Evolutionary conservation across 2,797 vertebrate genomes (phyloP), one percentile per base, ranked within the genome.

Genomic region (Premnoplex brunnescens): DNA sequence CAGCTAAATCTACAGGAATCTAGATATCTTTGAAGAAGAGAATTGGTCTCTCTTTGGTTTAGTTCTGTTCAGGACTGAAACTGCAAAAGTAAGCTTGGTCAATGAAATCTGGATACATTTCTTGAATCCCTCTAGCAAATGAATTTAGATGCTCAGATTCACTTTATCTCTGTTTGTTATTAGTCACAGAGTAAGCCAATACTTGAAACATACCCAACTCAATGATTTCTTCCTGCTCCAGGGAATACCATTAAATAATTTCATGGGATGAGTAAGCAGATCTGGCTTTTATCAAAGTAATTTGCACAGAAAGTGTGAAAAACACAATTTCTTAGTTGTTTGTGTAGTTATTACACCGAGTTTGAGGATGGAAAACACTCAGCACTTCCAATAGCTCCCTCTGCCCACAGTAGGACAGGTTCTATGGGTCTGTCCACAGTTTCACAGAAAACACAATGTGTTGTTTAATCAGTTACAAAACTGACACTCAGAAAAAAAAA

Each of bases 401-500:
- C 28, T 80, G 52, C 13, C 37, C 2, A 0, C 66, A 44, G 11
- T 3, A 30, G 48, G 48, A 44, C 27, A 54, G 13, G 15, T 56
- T 51, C 32, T 17, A 7, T 12, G 51, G 10, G 16, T 56, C 51
- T 82, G 43, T 24, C 49, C 54, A 32, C 48, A 51, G 13, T 51
- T 80, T 80, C 52, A 62, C 8, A 11, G 9, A 17, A 66, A 91
- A 72, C 1, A 3, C 9, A 74, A 36, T 0, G 1, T 1, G 0
- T 26, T 75, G 24, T 55, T 85, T 28, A 39, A 83, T 69, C 2
- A 7, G 8, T 30, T 52, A 34, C 26, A 75, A 75, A 89, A 80
- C 9, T 79, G 23, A 77, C 4, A 21, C 11, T n/a, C 15, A 2
- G 20, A 4, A 1, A 0, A 0, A 7, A 10, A 21, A 41, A 7